Evolutionary conservation across 2,797 vertebrate species (phyloP).

Genomic region (Myiothlypis chrysogaster): DNA sequence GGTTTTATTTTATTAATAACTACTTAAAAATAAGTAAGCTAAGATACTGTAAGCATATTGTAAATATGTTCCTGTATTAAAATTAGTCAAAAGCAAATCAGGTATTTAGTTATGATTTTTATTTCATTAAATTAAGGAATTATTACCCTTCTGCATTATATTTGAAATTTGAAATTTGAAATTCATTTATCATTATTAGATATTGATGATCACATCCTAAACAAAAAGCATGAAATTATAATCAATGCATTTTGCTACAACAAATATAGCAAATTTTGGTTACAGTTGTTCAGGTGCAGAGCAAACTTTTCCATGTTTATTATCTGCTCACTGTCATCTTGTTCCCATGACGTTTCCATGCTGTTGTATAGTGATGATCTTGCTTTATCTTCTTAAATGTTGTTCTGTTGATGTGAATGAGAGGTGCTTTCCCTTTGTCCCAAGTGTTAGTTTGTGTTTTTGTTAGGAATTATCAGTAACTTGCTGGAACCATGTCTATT

Average conservation of each 20-base stretch:
- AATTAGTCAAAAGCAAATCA: neutral
- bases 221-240: neutral
- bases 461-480: neutral
- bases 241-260: neutral
- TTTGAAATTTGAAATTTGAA: no score
- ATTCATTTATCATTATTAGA: neutral
- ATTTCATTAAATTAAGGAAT: neutral
- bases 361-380: rapidly evolving
- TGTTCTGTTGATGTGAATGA: neutral
- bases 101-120: neutral
- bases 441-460: neutral
- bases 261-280: neutral
- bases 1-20: neutral
- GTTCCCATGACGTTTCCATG: rapidly evolving
- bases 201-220: neutral
- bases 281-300: neutral
- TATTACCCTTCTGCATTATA: neutral
- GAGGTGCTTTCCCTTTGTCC: neutral
- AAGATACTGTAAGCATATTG: neutral
- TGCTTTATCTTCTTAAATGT: neutral
- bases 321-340: neutral
- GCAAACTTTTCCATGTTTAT: neutral
- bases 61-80: neutral
- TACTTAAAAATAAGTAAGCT: neutral
- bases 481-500: neutral